Conservation (phyloP, 2,797 vertebrate genomes). For the Tamandua tetradactyla region DNA sequence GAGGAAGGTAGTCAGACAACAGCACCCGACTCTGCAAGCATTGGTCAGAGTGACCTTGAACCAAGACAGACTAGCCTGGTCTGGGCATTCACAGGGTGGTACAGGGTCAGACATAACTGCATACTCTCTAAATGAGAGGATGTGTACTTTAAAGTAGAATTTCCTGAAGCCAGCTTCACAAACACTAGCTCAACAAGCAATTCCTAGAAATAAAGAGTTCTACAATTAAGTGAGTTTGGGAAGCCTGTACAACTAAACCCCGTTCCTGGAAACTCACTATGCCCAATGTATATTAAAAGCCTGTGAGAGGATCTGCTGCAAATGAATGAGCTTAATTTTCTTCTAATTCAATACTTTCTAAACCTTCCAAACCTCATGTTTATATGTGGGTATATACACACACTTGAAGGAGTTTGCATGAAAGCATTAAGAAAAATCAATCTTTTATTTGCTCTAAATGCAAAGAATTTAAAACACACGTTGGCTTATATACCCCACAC, state of each 20-base stretch:
- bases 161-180: background rate
- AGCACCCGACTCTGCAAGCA: fast-evolving
- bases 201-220: background rate
- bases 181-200: background rate
- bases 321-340: background rate
- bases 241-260: background rate
- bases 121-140: background rate
- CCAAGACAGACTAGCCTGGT: background rate
- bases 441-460: background rate
- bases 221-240: background rate
- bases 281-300: background rate
- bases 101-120: background rate
- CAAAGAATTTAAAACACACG: background rate
- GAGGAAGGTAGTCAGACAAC: background rate
- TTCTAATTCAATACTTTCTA: background rate
- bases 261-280: background rate
- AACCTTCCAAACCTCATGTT: background rate
- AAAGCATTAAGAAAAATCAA: background rate
- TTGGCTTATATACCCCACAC: background rate
- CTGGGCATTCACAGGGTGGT: background rate
- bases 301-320: background rate
- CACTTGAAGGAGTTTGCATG: background rate
- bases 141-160: background rate
- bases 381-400: background rate
- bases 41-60: background rate